Conservation (phyloP, 2,888 invertebrate genomes). For the Hirtodrosophila cameraria region DNA sequence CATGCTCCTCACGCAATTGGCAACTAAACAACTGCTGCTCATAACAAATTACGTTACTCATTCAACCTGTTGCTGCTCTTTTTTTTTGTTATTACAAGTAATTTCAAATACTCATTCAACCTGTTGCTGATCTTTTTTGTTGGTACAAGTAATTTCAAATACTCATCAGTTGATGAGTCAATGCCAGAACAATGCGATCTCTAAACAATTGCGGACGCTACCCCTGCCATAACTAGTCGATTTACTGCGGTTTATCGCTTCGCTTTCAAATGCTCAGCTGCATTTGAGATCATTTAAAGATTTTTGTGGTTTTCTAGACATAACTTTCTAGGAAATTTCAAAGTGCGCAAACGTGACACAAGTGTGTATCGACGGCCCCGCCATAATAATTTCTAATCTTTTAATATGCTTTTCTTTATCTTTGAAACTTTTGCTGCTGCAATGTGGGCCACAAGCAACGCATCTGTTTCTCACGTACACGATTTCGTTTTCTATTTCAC, state of each 20-base stretch:
- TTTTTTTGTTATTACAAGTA: background rate
- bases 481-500: slow-evolving; percentile 59
- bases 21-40: slow-evolving; percentile 17
- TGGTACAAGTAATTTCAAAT: slow-evolving; percentile 27
- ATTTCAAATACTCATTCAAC: slow-evolving; percentile 26
- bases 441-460: slow-evolving; percentile 35
- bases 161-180: slow-evolving; percentile 53
- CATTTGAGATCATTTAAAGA: slow-evolving; percentile 44
- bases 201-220: slow-evolving; percentile 22
- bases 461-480: slow-evolving; percentile 58
- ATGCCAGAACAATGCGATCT: slow-evolving; percentile 45
- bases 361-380: slow-evolving; percentile 21
- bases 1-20: slow-evolving; percentile 66
- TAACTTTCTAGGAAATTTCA: slow-evolving; percentile 67
- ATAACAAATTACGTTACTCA: slow-evolving; percentile 43
- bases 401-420: slow-evolving; percentile 60
- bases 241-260: slow-evolving; percentile 52
- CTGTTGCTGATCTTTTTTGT: background rate
- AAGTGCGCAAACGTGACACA: slow-evolving; percentile 67
- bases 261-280: slow-evolving; percentile 45
- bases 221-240: slow-evolving; percentile 10
- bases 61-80: background rate
- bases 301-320: slow-evolving; percentile 45
- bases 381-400: slow-evolving; percentile 63
- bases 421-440: slow-evolving; percentile 25